phyloP scores from a whole-genome alignment of 2,797 vertebrate species.

The Zalophus californianus region DNA sequence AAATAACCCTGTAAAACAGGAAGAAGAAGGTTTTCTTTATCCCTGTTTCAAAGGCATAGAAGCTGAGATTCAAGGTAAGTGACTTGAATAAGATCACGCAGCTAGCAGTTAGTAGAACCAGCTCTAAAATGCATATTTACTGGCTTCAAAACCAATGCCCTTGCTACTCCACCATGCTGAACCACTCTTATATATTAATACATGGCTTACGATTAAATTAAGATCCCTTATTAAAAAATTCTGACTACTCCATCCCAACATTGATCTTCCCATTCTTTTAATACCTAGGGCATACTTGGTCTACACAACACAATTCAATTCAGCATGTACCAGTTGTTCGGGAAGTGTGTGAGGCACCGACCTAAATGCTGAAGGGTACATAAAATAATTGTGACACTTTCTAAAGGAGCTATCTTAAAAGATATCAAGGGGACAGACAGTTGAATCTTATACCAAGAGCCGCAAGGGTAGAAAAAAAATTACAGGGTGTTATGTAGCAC shows the following conservation, averaged over 20 bases:
- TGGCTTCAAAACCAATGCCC: background rate
- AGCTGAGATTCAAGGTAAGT: background rate
- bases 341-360: background rate
- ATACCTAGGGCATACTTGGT: background rate
- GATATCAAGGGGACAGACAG: background rate
- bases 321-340: background rate
- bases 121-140: rapidly evolving
- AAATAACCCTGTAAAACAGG: background rate
- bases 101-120: background rate
- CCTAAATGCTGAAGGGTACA: background rate
- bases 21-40: background rate
- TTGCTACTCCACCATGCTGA: background rate
- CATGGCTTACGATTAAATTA: background rate
- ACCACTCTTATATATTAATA: background rate
- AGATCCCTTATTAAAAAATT: background rate
- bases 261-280: background rate
- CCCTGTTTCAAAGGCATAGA: background rate
- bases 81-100: background rate
- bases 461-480: background rate
- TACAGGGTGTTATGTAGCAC: background rate
- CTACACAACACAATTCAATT: background rate
- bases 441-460: background rate
- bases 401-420: background rate
- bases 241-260: background rate
- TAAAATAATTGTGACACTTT: background rate